Conservation (phyloP, 2,888 invertebrate genomes). For the Andrena dorsata region DNA sequence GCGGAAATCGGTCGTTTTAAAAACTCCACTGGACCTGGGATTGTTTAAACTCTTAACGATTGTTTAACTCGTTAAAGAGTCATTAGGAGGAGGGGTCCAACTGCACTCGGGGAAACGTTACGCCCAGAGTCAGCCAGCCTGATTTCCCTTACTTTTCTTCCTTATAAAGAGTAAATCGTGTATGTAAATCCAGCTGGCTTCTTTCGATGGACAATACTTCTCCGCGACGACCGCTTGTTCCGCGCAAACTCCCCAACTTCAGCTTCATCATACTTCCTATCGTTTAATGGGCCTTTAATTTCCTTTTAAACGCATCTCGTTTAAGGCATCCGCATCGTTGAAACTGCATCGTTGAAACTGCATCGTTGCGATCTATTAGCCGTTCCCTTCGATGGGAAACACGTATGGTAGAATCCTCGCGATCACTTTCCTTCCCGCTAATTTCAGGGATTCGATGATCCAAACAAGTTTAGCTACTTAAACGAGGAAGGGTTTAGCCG, state of each 20-base stretch:
- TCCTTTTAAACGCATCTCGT: background rate
- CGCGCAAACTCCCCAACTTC: background rate
- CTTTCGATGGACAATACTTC: background rate
- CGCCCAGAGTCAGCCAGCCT: conserved; percentile 18
- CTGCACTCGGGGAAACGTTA: conserved; percentile 69
- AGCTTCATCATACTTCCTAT: background rate
- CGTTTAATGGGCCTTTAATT: conserved; percentile 34
- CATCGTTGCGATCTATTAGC: too few relatives aligned
- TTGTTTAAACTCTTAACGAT: conserved; percentile 82
- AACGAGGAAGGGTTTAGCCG: conserved; percentile 29
- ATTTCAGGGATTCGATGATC: conserved; percentile 17
- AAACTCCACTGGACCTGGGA: conserved; percentile 50
- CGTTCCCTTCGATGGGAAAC: too few relatives aligned
- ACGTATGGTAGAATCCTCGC: background rate
- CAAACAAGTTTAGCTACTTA: conserved; percentile 18
- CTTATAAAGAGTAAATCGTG: conserved; percentile 50
- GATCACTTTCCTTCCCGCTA: background rate
- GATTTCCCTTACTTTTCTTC: conserved; percentile 26
- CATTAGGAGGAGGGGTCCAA: conserved; percentile 69
- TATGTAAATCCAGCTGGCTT: conserved; percentile 2
- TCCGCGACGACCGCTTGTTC: background rate
- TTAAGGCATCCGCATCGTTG: background rate
- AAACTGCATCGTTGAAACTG: too few relatives aligned
- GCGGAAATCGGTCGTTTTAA: conserved; percentile 59
- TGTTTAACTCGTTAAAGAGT: conserved; percentile 82